These are phyloP conservation scores for Tanaodytes sp. DNA, from an alignment of 2,888 invertebrate genomes.

Conservation along the genomic window DNA sequence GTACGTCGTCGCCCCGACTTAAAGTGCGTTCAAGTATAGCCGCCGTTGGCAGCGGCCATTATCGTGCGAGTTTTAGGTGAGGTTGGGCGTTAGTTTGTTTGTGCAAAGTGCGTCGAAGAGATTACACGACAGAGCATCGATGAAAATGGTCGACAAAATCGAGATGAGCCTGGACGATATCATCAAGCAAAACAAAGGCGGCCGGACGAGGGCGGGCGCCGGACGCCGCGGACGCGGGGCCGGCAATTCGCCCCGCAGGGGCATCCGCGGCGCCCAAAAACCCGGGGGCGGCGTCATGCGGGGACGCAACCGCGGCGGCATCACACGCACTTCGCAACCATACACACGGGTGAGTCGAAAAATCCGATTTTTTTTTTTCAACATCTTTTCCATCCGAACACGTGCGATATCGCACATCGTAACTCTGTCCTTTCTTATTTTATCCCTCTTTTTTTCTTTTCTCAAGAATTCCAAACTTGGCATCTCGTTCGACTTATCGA, in stretches of 20 bases:
- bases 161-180: conserved; percentile 98
- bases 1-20: no score
- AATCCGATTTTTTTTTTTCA: no score
- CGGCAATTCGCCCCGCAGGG: conserved; percentile 74
- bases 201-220: conserved; percentile 77
- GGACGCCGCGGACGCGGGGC: conserved; percentile 75
- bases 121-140: conserved; percentile 50
- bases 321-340: conserved; percentile 76
- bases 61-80: conserved; percentile 4
- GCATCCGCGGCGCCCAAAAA: conserved; percentile 77
- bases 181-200: conserved; percentile 87
- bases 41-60: conserved; percentile 4
- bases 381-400: no score
- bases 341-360: conserved; percentile 83
- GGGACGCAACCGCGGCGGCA: conserved; percentile 83
- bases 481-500: no score
- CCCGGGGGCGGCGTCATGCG: conserved; percentile 77
- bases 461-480: no score
- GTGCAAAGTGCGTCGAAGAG: background rate
- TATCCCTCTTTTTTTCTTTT: no score
- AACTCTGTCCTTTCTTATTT: no score
- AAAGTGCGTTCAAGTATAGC: background rate
- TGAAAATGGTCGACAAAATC: conserved; percentile 92
- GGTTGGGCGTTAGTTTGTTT: background rate
- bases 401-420: no score